Percentiles rank a stretch among this genome's conserved stretches.
Conservation (phyloP, 2,797 vertebrate species). For the Somateria mollissima region DNA sequence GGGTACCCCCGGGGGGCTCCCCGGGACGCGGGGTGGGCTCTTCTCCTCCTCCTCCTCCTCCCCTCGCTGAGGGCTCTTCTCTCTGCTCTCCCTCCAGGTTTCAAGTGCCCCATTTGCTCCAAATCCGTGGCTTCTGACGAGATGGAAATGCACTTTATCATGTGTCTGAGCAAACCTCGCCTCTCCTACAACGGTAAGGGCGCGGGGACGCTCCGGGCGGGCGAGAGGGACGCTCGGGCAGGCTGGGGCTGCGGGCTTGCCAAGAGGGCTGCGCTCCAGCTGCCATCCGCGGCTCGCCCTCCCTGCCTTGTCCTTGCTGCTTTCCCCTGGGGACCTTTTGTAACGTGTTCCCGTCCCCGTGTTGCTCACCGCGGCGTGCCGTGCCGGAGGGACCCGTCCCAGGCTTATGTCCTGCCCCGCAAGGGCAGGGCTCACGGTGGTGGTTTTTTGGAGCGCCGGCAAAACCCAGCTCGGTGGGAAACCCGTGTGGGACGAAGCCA, state of each 20-base stretch:
- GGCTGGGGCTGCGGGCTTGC: not conserved
- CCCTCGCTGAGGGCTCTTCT: not conserved
- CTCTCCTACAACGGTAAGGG: conserved; percentile 97
- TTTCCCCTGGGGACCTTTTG: not conserved
- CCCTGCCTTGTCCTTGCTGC: not conserved
- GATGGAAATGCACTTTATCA: conserved; percentile 99
- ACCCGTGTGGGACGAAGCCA: not conserved
- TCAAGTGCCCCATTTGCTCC: conserved; percentile 99
- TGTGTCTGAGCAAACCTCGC: conserved; percentile 99
- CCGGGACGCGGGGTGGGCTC: rapidly evolving
- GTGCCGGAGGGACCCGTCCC: not conserved
- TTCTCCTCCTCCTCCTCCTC: not conserved
- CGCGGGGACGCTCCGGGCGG: not conserved
- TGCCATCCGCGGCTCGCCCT: rapidly evolving
- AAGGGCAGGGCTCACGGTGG: rapidly evolving
- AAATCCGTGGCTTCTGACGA: conserved; percentile 98
- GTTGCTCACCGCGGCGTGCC: rapidly evolving
- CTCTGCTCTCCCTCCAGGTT: conserved; percentile 83
- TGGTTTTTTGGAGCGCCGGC: not conserved
- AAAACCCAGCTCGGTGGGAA: not conserved
- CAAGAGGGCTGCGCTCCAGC: not conserved
- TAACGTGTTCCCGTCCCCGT: rapidly evolving
- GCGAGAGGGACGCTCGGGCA: not conserved
- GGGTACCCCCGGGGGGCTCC: not conserved
- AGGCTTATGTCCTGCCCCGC: rapidly evolving